Evolutionary conservation across 2,888 invertebrate species (phyloP).

Genomic region (Drosophila diplacantha): DNA sequence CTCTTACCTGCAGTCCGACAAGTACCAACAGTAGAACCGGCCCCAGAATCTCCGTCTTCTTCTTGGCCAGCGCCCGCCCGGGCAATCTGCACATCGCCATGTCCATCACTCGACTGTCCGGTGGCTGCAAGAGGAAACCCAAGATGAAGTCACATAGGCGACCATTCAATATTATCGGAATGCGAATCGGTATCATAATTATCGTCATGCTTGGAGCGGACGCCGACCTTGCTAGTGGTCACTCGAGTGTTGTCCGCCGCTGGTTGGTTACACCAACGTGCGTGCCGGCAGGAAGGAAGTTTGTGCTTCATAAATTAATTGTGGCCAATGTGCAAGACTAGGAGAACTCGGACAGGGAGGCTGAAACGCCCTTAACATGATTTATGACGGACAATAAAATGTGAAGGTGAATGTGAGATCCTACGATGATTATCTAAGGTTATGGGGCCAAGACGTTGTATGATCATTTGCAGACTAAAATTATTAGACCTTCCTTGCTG

Average conservation of each 20-base stretch:
- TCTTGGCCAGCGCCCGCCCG: constrained; percentile 1
- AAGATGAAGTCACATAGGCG: constrained; percentile 31
- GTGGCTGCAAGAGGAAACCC: constrained; percentile 49
- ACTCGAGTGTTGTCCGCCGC: constrained; percentile 55
- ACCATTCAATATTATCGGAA: constrained; percentile 46
- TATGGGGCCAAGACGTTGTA: not conserved
- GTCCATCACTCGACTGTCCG: constrained; percentile 49
- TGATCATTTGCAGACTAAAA: not conserved
- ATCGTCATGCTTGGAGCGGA: constrained; percentile 39
- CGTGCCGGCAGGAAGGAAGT: constrained; percentile 64
- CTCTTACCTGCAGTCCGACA: constrained; percentile 46
- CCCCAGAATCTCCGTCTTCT: constrained; percentile 11
- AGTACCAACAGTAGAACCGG: constrained; percentile 35
- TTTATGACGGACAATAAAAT: constrained; percentile 21
- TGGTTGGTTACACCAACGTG: constrained; percentile 48
- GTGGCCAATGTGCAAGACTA: constrained; percentile 58
- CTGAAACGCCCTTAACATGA: constrained; percentile 20
- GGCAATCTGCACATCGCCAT: constrained; percentile 53
- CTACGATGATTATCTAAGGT: not conserved
- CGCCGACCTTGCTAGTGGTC: constrained; percentile 64
- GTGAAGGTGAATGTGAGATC: constrained; percentile 3
- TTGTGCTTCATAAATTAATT: constrained; percentile 71
- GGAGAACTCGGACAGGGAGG: constrained; percentile 27
- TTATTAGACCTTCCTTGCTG: not conserved
- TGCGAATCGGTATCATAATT: constrained; percentile 43